These are phyloP conservation scores for Geodia barretti DNA, from an alignment of 37 sponge, comb jelly and placozoan species.

Conservation along the genomic window DNA sequence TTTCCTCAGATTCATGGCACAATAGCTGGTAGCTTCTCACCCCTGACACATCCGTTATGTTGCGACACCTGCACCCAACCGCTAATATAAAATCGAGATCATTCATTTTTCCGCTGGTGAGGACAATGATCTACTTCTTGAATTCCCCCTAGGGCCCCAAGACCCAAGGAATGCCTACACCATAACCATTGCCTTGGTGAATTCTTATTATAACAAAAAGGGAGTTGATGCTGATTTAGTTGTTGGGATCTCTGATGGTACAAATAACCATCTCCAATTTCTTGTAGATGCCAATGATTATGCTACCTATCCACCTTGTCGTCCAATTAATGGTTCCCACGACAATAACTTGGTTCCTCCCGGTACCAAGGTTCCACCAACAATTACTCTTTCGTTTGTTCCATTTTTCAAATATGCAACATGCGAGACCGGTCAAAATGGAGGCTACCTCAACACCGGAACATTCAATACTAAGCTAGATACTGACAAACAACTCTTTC, in stretches of 20 bases:
- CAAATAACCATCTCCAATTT: too few relatives aligned
- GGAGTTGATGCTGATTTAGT: neutral
- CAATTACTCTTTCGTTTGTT: neutral
- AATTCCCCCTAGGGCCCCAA: neutral
- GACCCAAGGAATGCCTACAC: neutral
- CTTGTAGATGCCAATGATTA: neutral
- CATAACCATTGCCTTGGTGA: neutral
- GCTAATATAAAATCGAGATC: neutral
- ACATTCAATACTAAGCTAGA: slow-evolving; percentile 9
- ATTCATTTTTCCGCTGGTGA: neutral
- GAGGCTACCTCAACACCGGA: slow-evolving; percentile 9
- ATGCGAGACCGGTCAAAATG: neutral
- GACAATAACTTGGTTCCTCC: neutral
- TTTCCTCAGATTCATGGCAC: too few relatives aligned
- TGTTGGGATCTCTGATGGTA: neutral
- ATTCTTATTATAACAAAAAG: neutral
- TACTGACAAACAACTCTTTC: neutral
- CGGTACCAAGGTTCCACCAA: neutral
- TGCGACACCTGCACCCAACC: neutral
- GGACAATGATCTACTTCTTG: neutral
- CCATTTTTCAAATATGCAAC: neutral
- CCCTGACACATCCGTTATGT: neutral
- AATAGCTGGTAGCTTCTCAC: too few relatives aligned
- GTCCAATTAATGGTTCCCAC: neutral
- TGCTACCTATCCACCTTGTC: neutral